Evolutionary conservation across 2,888 invertebrate genomes (phyloP).

Genomic region (Oscheius sp.): DNA sequence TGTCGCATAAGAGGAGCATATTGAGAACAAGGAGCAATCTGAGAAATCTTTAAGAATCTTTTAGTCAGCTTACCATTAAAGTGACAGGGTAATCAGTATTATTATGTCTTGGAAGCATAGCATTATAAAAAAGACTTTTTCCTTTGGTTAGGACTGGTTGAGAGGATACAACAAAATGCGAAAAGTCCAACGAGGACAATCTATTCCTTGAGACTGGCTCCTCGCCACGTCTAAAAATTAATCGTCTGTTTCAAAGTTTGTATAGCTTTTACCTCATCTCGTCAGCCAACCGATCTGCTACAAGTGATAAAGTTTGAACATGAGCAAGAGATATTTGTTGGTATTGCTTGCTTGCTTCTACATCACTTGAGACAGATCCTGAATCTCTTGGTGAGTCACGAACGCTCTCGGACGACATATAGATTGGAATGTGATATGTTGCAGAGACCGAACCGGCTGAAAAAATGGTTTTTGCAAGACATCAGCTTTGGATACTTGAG

Average conservation of each 20-base stretch:
- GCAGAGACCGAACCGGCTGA: constrained; percentile 23
- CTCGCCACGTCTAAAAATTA: constrained; percentile 36
- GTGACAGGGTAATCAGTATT: constrained; percentile 53
- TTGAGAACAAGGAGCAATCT: constrained; percentile 63
- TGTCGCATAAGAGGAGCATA: constrained; percentile 62
- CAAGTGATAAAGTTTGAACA: constrained; percentile 46
- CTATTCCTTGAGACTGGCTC: constrained; percentile 49
- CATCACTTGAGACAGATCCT: neutral
- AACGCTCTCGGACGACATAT: constrained; percentile 49
- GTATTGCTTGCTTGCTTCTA: constrained; percentile 19
- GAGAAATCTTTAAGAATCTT: neutral
- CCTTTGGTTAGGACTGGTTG: constrained; percentile 57
- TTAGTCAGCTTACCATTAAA: constrained; percentile 45
- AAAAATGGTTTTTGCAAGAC: neutral
- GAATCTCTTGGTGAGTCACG: constrained; percentile 12
- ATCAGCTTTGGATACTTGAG: neutral
- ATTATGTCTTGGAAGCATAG: constrained; percentile 44
- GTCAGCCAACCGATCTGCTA: constrained; percentile 44
- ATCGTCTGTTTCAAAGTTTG: no score
- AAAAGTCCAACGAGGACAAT: constrained; percentile 43
- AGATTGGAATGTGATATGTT: constrained; percentile 42
- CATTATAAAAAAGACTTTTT: constrained; percentile 57
- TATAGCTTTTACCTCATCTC: constrained; percentile 32
- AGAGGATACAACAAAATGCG: constrained; percentile 47
- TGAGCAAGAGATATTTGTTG: constrained; percentile 45